phyloP scores from a whole-genome alignment of 2,113 vertebrate species.

The Calidris pygmaea region DNA sequence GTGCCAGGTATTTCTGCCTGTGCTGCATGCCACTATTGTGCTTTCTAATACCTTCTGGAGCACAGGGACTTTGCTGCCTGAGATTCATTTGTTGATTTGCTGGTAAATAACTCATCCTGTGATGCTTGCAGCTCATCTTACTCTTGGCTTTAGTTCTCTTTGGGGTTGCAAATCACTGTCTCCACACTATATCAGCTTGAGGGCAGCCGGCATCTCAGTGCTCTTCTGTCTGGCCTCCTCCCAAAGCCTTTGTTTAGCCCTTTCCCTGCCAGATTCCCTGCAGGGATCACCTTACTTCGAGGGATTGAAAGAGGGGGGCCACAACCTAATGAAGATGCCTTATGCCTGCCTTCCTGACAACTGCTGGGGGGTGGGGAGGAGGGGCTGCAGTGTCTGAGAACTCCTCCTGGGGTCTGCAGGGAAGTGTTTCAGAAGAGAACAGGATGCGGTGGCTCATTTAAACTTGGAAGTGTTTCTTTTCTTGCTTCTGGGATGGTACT shows the following conservation, averaged over 20 bases:
- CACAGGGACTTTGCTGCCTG: neutral
- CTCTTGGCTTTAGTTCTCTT: slow-evolving; percentile 12
- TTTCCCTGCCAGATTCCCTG: neutral
- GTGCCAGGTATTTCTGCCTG: slow-evolving; percentile 12
- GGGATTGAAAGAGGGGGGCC: neutral
- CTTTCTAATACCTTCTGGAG: slow-evolving; percentile 28
- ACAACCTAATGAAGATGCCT: slow-evolving; percentile 8
- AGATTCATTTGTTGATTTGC: slow-evolving; percentile 3
- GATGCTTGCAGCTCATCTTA: neutral
- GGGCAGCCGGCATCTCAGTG: neutral
- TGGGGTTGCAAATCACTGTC: neutral
- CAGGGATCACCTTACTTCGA: neutral
- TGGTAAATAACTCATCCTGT: slow-evolving; percentile 19
- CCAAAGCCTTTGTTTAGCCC: slow-evolving; percentile 40
- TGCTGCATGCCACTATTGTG: neutral
- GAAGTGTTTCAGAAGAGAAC: neutral
- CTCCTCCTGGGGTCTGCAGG: neutral
- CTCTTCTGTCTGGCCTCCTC: slow-evolving; percentile 14
- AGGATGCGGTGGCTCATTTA: neutral
- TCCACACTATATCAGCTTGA: neutral
- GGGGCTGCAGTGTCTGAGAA: neutral
- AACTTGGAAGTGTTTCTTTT: neutral
- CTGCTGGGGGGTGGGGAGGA: neutral
- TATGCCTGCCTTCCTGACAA: neutral
- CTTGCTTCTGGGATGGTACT: neutral